Conservation (phyloP, 2,888 invertebrate genomes). For the Drosophila cognata region DNA sequence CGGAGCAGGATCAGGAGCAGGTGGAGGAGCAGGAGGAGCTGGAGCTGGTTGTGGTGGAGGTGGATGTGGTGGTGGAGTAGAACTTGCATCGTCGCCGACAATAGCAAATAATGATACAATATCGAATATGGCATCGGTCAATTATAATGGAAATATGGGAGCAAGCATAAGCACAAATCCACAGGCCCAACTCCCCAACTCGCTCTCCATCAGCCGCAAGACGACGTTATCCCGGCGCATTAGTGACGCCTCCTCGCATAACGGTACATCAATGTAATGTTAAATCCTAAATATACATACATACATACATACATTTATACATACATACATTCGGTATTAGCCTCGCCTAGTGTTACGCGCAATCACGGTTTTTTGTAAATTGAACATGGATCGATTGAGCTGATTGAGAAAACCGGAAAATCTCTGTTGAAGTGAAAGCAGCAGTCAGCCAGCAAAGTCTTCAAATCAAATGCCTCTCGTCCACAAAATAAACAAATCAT, state of each 20-base stretch:
- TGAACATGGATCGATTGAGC: constrained; percentile 33
- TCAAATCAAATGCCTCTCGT: constrained; percentile 30
- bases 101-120: constrained; percentile 89
- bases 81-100: constrained; percentile 92
- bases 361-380: constrained; percentile 47
- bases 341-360: constrained; percentile 31
- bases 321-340: constrained; percentile 7
- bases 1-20: neutral
- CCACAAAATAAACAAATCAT: constrained; percentile 35
- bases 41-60: constrained; percentile 67
- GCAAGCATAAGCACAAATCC: constrained; percentile 54
- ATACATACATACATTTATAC: neutral
- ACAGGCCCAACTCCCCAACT: constrained; percentile 70
- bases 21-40: neutral
- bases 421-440: constrained; percentile 4
- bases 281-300: neutral
- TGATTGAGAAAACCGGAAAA: constrained; percentile 21
- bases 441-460: neutral
- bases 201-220: constrained; percentile 85
- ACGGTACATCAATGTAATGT: constrained; percentile 83
- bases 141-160: constrained; percentile 86
- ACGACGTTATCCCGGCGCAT: constrained; percentile 83
- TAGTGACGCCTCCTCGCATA: constrained; percentile 83
- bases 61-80: constrained; percentile 67
- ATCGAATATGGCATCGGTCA: constrained; percentile 89